Conservation (phyloP, 2,888 invertebrate genomes). For the Parapristionchus giblindavisi region DNA sequence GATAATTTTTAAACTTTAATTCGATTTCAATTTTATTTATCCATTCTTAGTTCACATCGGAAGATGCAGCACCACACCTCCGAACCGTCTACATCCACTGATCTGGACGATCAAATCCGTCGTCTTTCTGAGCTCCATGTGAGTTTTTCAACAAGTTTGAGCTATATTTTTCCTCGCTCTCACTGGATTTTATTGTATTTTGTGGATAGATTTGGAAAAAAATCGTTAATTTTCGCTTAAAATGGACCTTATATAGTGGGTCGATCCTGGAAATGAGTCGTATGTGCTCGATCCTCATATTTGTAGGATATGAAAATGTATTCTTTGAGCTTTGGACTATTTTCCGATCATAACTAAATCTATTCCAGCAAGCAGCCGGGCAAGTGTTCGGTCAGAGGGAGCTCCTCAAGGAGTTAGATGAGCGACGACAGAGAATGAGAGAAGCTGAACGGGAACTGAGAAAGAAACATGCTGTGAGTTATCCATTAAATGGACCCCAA, state of each 20-base stretch:
- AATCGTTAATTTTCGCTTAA: no score
- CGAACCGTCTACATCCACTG: not conserved
- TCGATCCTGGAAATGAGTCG: no score
- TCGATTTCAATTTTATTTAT: no score
- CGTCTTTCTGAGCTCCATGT: slow-evolving; percentile 5
- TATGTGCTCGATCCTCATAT: no score
- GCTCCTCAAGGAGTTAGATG: slow-evolving; percentile 9
- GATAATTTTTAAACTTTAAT: no score
- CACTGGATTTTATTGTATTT: not conserved
- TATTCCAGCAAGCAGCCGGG: slow-evolving; percentile 3
- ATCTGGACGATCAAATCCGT: not conserved
- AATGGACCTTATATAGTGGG: no score
- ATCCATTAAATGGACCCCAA: no score
- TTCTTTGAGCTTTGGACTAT: no score
- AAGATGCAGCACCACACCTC: no score
- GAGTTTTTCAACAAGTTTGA: not conserved
- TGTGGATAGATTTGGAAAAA: not conserved
- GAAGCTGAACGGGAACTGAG: slow-evolving; percentile 27
- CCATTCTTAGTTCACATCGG: no score
- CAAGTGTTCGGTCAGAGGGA: slow-evolving; percentile 14
- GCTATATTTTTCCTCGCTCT: not conserved
- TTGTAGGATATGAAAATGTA: no score
- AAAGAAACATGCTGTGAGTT: slow-evolving; percentile 26
- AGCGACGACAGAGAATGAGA: slow-evolving; percentile 23
- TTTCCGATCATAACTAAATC: not conserved